Percentiles rank a stretch among this genome's conserved stretches.
Evolutionary conservation across 2,797 vertebrate species (phyloP).

Genomic region (Sebastes miniatus): DNA sequence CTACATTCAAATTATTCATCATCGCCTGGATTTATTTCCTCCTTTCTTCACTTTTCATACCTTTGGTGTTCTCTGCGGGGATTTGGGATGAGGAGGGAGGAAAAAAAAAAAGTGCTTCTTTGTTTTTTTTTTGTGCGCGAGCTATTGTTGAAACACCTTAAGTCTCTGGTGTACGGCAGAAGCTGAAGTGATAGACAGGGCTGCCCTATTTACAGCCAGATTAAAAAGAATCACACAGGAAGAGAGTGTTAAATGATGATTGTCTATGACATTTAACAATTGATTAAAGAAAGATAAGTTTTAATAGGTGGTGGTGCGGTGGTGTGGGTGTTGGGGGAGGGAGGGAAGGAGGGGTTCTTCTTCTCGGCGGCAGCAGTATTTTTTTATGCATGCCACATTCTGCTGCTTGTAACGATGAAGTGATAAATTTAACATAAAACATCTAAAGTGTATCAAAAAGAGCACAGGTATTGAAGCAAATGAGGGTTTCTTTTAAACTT

Average conservation of each 20-base stretch:
- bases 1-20: constrained; percentile 88
- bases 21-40: constrained; percentile 84
- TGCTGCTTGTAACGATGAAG: constrained; percentile 55
- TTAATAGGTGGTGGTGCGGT: constrained; percentile 67
- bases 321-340: constrained; percentile 52
- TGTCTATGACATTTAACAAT: constrained; percentile 83
- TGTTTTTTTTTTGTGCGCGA: constrained; percentile 68
- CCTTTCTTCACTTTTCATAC: constrained; percentile 85
- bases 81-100: constrained; percentile 80
- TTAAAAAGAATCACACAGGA: constrained; percentile 84
- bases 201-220: constrained; percentile 87
- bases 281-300: constrained; percentile 84
- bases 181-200: constrained; percentile 83
- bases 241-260: constrained; percentile 83
- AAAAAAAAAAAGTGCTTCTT: constrained; percentile 70
- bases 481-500: constrained; percentile 46
- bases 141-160: constrained; percentile 88
- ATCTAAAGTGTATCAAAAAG: constrained; percentile 46
- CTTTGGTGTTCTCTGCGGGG: constrained; percentile 87
- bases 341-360: neutral
- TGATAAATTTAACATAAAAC: constrained; percentile 67
- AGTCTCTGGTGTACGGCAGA: constrained; percentile 82
- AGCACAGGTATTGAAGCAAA: constrained; percentile 44
- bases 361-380: constrained; percentile 26
- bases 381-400: constrained; percentile 46